Evolutionary conservation across 2,113 vertebrate genomes (phyloP).

Genomic region (Cairina moschata): DNA sequence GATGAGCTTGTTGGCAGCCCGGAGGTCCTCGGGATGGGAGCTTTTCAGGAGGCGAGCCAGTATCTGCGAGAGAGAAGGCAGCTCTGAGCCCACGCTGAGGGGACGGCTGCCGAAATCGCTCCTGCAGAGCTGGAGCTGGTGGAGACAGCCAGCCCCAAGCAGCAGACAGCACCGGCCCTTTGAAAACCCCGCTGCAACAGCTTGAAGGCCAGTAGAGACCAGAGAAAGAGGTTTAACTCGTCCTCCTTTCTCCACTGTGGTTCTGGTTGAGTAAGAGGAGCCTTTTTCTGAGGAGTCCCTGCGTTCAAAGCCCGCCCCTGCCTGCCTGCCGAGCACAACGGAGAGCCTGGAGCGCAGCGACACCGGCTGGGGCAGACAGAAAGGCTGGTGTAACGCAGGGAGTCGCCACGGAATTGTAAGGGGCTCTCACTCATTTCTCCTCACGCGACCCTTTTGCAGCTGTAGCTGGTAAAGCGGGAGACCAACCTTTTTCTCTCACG

Average conservation of each 20-base stretch:
- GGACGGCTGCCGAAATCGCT: neutral
- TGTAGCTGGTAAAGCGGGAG: neutral
- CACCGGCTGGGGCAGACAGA: neutral
- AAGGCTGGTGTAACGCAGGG: neutral
- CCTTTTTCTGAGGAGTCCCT: neutral
- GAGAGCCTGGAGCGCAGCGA: neutral
- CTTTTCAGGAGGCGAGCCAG: conserved; percentile 95
- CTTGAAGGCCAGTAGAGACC: neutral
- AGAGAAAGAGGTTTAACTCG: neutral
- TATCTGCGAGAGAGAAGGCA: conserved; percentile 77
- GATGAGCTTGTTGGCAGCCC: conserved; percentile 97
- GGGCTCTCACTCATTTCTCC: neutral
- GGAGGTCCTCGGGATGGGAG: conserved; percentile 93
- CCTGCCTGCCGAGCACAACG: neutral
- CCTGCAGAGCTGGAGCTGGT: neutral
- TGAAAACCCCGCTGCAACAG: neutral
- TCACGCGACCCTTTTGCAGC: accelerated
- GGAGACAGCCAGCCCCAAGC: neutral
- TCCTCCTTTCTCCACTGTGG: neutral
- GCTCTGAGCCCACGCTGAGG: neutral
- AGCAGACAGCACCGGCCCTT: accelerated
- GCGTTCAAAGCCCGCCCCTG: neutral
- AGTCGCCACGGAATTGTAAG: neutral
- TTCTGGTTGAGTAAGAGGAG: neutral
- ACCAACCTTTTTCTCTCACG: neutral